Conservation (phyloP, 2,113 vertebrate species). For the Oenanthe melanoleuca region DNA sequence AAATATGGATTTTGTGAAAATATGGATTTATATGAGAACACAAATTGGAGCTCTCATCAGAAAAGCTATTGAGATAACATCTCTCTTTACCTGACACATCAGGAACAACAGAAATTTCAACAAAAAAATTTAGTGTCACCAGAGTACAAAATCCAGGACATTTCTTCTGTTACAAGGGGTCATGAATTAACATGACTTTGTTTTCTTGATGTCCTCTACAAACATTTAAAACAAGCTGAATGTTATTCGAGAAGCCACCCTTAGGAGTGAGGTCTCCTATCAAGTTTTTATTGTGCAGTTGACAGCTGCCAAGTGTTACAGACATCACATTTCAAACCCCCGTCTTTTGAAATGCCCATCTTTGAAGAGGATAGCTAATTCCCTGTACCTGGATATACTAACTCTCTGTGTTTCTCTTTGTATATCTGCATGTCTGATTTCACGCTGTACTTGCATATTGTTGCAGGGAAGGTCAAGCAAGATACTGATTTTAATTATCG, state of each 20-base stretch:
- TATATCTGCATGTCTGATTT: background rate
- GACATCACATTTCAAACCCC: background rate
- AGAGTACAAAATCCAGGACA: background rate
- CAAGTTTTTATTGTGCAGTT: background rate
- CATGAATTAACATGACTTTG: background rate
- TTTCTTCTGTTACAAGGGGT: background rate
- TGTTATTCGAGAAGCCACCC: background rate
- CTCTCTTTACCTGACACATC: background rate
- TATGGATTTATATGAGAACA: background rate
- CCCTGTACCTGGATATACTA: background rate
- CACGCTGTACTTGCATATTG: background rate
- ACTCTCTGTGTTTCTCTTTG: background rate
- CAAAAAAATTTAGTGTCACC: background rate
- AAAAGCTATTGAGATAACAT: background rate
- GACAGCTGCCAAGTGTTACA: background rate
- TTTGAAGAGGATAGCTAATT: slow-evolving; percentile 1
- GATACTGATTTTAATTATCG: background rate
- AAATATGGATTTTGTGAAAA: background rate
- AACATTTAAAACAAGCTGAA: background rate
- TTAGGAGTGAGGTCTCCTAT: background rate
- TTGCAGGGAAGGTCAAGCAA: background rate
- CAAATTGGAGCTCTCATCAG: background rate
- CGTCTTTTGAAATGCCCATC: background rate
- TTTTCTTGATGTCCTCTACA: background rate
- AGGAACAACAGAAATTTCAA: background rate